phyloP scores from a whole-genome alignment of 2,113 vertebrate species.

The Perca schrenkii region DNA sequence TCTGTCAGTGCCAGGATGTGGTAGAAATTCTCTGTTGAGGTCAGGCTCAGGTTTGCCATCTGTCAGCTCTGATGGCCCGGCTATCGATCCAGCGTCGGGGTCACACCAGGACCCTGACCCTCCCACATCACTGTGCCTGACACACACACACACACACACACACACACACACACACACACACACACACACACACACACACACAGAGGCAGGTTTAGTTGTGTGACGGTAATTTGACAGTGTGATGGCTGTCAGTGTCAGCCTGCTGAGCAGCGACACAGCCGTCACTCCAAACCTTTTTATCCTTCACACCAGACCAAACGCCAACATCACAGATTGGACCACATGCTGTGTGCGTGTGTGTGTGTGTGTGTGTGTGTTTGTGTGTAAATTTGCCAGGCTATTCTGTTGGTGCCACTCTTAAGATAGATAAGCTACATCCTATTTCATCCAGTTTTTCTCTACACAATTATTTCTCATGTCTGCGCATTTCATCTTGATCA shows the following conservation, averaged over 20 bases:
- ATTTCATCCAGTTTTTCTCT: too few species aligned
- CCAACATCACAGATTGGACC: neutral
- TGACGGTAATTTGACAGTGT: constrained; percentile 75
- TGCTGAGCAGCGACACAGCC: constrained; percentile 27
- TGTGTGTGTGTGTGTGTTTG: constrained; percentile 31
- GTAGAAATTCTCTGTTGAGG: constrained; percentile 67
- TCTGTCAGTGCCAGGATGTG: constrained; percentile 51
- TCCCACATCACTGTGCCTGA: constrained; percentile 41
- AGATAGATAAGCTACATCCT: too few species aligned
- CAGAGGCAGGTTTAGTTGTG: constrained; percentile 22
- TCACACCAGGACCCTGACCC: constrained; percentile 65
- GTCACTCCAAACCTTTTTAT: constrained; percentile 44
- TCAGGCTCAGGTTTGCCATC: constrained; percentile 72
- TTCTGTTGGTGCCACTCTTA: neutral
- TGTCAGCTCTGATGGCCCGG: constrained; percentile 64
- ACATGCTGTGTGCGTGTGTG: constrained; percentile 11
- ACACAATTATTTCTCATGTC: too few species aligned
- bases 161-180: constrained; percentile 31
- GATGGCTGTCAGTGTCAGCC: constrained; percentile 65
- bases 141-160: constrained; percentile 43
- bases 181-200: constrained; percentile 31
- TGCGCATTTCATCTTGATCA: too few species aligned
- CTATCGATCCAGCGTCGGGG: constrained; percentile 68
- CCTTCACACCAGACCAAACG: constrained; percentile 23
- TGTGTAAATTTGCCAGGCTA: neutral